A percentile compares a stretch with the other conserved stretches of the same genome.
Conservation (phyloP, 2,113 vertebrate genomes). For the Morphnarchus princeps region DNA sequence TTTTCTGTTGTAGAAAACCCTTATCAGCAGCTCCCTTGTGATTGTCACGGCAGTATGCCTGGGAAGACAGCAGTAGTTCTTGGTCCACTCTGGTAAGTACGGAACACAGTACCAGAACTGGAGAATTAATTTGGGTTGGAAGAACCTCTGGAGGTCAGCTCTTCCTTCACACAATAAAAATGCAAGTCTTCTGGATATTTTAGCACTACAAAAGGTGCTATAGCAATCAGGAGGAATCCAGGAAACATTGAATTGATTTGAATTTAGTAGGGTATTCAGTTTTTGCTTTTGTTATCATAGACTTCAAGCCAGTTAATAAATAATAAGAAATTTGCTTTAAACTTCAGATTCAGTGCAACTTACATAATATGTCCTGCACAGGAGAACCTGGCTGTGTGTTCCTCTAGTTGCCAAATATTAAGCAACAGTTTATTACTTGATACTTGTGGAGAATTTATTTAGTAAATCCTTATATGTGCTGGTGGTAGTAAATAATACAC, state of each 20-base stretch:
- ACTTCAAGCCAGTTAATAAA: background rate
- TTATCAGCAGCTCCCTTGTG: slow-evolving; percentile 88
- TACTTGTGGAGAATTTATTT: background rate
- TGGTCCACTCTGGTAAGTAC: slow-evolving; percentile 90
- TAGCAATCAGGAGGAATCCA: background rate
- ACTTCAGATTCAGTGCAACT: background rate
- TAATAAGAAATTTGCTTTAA: background rate
- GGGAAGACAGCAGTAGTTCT: slow-evolving; percentile 92
- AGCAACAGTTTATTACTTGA: background rate
- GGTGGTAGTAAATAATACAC: background rate
- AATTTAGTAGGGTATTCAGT: background rate
- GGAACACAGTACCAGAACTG: background rate
- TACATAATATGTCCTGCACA: fast-evolving
- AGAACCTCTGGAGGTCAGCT: background rate
- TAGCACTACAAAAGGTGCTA: background rate
- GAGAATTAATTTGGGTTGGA: background rate
- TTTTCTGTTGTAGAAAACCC: slow-evolving; percentile 77
- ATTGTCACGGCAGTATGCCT: slow-evolving; percentile 90
- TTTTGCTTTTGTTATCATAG: background rate
- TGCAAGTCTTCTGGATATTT: background rate
- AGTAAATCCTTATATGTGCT: background rate
- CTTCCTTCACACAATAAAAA: background rate
- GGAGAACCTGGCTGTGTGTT: background rate
- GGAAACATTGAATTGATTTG: background rate
- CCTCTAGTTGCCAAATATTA: background rate